These are phyloP conservation scores for Pterophyllum scalare DNA, from an alignment of 2,113 vertebrate species.

Conservation along the genomic window DNA sequence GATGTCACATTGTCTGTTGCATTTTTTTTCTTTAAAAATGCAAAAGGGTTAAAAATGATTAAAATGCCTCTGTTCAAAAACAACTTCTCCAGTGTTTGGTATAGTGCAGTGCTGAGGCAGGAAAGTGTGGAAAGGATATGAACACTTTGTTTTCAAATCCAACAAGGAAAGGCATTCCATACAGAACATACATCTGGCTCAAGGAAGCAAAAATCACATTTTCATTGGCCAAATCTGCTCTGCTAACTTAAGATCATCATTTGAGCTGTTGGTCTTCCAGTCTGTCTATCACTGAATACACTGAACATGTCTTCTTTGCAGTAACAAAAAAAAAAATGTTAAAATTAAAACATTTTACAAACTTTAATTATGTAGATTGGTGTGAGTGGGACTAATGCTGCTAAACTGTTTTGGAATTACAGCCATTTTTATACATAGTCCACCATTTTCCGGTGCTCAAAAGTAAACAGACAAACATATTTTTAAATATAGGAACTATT, in stretches of 20 bases:
- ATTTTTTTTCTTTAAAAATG: background rate
- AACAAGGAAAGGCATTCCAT: background rate
- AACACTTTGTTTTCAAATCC: background rate
- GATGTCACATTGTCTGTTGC: background rate
- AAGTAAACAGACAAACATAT: background rate
- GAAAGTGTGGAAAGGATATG: conserved; percentile 7
- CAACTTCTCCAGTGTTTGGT: background rate
- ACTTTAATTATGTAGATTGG: background rate
- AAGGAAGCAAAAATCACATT: background rate
- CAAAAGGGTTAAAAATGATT: too few relatives aligned
- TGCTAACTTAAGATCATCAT: background rate
- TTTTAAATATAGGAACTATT: background rate
- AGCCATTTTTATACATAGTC: background rate
- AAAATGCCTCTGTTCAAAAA: background rate
- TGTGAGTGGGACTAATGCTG: background rate
- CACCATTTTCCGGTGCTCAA: background rate
- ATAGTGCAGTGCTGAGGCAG: background rate
- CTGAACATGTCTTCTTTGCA: background rate
- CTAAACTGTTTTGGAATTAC: background rate
- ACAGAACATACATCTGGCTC: background rate
- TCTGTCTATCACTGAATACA: background rate
- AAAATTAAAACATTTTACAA: background rate
- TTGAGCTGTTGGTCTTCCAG: background rate
- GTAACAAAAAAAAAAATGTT: background rate
- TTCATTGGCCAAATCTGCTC: background rate